Evolutionary conservation across 2,113 vertebrate species (phyloP).

Genomic region (Emydura subglobosa): DNA sequence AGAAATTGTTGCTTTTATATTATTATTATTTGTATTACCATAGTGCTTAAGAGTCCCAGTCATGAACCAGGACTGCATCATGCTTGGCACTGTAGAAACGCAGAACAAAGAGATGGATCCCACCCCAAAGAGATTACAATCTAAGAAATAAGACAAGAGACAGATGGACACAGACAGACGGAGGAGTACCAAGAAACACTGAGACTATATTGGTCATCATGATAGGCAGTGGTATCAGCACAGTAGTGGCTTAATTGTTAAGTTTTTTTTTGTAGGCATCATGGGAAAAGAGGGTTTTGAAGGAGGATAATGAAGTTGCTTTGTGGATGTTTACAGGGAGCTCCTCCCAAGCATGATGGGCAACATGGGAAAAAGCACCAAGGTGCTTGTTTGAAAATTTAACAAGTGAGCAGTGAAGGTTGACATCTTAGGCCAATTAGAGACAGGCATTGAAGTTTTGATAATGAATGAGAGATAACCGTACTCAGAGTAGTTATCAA

Average conservation of each 20-base stretch:
- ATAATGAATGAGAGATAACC: not conserved
- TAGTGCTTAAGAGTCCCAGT: too few species aligned
- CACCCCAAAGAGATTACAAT: not conserved
- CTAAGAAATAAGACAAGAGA: not conserved
- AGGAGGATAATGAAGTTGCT: not conserved
- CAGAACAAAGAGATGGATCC: too few species aligned
- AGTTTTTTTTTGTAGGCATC: not conserved
- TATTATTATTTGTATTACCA: too few species aligned
- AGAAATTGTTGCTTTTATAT: too few species aligned
- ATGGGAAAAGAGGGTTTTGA: not conserved
- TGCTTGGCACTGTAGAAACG: too few species aligned
- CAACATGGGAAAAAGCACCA: not conserved
- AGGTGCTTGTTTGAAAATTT: not conserved
- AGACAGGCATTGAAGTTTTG: not conserved
- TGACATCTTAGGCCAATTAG: not conserved
- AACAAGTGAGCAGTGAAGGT: not conserved
- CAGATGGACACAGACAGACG: not conserved
- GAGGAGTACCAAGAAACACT: not conserved
- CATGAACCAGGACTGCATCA: too few species aligned
- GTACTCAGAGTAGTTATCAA: not conserved
- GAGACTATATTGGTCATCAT: not conserved
- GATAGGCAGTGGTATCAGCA: not conserved
- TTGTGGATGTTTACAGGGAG: too few species aligned
- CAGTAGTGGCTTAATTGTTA: not conserved
- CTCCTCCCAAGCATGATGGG: too few species aligned